Evolutionary conservation across 2,797 vertebrate genomes (phyloP).

Genomic region (Lepilemur septentrionalis): DNA sequence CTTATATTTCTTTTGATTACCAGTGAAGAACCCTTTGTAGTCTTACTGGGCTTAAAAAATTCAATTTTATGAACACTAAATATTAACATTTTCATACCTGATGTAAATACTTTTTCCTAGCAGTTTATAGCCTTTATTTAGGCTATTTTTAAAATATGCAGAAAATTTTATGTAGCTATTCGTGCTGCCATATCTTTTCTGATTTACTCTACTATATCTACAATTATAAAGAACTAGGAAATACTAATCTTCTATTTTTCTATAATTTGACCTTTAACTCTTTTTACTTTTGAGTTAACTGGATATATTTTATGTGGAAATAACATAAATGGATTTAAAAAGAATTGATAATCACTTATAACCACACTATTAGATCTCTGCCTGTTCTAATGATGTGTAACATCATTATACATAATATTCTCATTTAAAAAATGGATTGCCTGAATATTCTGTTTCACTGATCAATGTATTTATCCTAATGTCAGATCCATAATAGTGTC

Average conservation of each 20-base stretch:
- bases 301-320: constrained; percentile 9
- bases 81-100: not conserved
- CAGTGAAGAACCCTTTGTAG: not conserved
- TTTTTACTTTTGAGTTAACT: not conserved
- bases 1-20: constrained; percentile 16
- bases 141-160: not conserved
- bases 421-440: constrained; percentile 2
- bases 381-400: not conserved
- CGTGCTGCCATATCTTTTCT: not conserved
- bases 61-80: not conserved
- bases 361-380: constrained; percentile 11
- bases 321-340: not conserved
- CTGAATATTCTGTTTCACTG: not conserved
- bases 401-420: not conserved
- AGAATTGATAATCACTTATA: not conserved
- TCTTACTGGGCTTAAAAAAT: constrained; percentile 15
- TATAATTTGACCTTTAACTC: not conserved
- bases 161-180: not conserved
- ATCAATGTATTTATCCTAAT: not conserved
- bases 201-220: not conserved
- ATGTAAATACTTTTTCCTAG: not conserved
- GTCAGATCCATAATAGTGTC: not conserved
- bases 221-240: not conserved
- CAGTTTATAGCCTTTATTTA: not conserved
- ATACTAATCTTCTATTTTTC: not conserved